Evolutionary conservation across 2,113 vertebrate genomes (phyloP).

Genomic region (Scytalopus superciliaris): DNA sequence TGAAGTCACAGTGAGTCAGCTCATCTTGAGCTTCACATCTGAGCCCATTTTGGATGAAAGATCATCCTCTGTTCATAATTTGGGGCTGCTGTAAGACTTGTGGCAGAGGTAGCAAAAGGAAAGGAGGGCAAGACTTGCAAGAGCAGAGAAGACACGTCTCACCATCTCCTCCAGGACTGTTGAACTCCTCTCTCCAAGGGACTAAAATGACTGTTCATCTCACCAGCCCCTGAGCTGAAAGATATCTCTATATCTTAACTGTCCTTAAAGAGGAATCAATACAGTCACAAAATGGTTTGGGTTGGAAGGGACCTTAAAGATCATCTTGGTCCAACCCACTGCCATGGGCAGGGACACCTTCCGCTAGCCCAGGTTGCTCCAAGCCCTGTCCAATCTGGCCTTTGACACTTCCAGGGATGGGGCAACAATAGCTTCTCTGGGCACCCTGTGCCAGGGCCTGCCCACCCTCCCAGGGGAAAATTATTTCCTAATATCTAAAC

Average conservation of each 20-base stretch:
- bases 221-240: not conserved
- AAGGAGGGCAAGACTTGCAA: not conserved
- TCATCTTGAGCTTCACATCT: not conserved
- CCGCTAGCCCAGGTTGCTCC: not conserved
- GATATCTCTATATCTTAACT: not conserved
- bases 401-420: not conserved
- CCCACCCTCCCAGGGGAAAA: fast-evolving
- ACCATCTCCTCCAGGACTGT: not conserved
- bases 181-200: not conserved
- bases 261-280: not conserved
- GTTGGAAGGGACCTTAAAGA: not conserved
- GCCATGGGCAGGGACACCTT: not conserved
- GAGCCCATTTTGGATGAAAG: not conserved
- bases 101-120: not conserved
- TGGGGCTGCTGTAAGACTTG: not conserved
- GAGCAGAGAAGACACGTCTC: not conserved
- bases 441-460: fast-evolving
- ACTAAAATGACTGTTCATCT: not conserved
- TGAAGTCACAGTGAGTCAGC: not conserved
- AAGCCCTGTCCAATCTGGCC: not conserved
- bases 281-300: not conserved
- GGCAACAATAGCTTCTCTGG: not conserved
- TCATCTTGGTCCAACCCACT: fast-evolving
- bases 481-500: not conserved
- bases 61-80: not conserved